Base-by-base conservation (phyloP, 2,888 invertebrate genomes). In the Axea sp. region DNA sequence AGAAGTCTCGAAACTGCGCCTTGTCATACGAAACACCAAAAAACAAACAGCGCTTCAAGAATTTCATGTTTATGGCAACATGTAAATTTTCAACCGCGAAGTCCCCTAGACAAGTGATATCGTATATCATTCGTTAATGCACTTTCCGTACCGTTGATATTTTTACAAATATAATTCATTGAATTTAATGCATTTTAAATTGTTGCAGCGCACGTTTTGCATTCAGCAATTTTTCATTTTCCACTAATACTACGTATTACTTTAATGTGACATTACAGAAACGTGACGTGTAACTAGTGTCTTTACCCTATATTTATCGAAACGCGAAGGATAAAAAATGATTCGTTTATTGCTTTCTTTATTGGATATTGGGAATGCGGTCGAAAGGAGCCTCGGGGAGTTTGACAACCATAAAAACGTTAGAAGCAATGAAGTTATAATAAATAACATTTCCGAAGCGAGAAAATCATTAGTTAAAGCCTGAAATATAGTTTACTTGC, bases 281-380 rank as follows among this genome's bases (percentile, higher is more conserved):
- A 28, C 24, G n/a, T 31, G 35, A 1, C 28, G 6, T 8, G 8
- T 41, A 30, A 33, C 37, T 15, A 22, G 59, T 49, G 19, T 28
- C 26, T 41, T 55, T 26, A 51, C 71, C 57, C 64, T 64, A 51
- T 72, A 64, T 57, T 64, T 64, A 72, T 72, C 51, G 57, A 64
- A 72, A 64, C 12, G 11, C 11, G 62, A 33, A 24, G 57, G 71
- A 51, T 72, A 64, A 72, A 71, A 64, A 72, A 64, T 72, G 57
- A 72, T 64, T 72, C 71, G 71, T 72, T 72, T 72, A 72, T 65
- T 72, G 64, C 64, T 45, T 72, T 59, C 64, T 64, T 64, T 72
- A 65, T 64, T 72, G 64, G 72, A 64, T 72, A 64, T 49, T 15
- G 57, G 51, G 64, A 65, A 72, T 65, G 64, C 64, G 72, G 64